A percentile compares a stretch with the other conserved stretches of the same genome.
Evolutionary conservation across 1,140 invertebrate genomes (phyloP).

Genomic region (Scaptomyza montana): DNA sequence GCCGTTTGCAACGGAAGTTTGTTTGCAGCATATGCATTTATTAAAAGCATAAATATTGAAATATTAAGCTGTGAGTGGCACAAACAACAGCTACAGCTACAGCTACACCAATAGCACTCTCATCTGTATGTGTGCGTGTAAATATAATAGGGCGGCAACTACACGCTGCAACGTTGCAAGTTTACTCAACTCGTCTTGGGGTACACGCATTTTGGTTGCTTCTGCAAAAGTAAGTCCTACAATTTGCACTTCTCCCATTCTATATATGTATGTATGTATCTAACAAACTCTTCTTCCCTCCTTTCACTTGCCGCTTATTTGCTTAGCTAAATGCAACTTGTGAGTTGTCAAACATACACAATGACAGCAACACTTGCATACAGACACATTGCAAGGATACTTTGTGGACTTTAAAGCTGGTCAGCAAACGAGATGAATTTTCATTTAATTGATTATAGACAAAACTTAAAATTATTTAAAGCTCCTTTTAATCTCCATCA

Average conservation of each 20-base stretch:
- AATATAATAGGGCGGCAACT: constrained; percentile 22
- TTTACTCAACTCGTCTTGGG: neutral
- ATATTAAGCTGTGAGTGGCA: constrained; percentile 80
- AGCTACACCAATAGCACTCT: neutral
- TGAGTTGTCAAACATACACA: constrained; percentile 72
- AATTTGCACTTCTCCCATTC: constrained; percentile 54
- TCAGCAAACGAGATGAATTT: constrained; percentile 17
- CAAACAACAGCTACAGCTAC: constrained; percentile 55
- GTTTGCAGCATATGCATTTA: constrained; percentile 77
- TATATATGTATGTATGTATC: too few relatives aligned
- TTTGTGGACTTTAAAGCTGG: constrained; percentile 20
- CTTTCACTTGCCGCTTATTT: constrained; percentile 58
- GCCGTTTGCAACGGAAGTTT: constrained; percentile 67
- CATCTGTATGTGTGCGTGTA: neutral
- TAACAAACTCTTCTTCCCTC: too few relatives aligned
- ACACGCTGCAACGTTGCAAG: constrained; percentile 11
- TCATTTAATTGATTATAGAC: too few relatives aligned
- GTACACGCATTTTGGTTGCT: constrained; percentile 2
- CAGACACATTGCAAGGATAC: constrained; percentile 25
- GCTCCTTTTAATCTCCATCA: too few relatives aligned
- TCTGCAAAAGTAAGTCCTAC: constrained; percentile 18
- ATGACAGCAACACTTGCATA: constrained; percentile 31
- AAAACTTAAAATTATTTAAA: too few relatives aligned
- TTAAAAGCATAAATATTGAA: constrained; percentile 83
- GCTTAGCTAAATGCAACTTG: constrained; percentile 80